phyloP scores from a whole-genome alignment of 2,888 invertebrate genomes.

The Rhingia rostrata region DNA sequence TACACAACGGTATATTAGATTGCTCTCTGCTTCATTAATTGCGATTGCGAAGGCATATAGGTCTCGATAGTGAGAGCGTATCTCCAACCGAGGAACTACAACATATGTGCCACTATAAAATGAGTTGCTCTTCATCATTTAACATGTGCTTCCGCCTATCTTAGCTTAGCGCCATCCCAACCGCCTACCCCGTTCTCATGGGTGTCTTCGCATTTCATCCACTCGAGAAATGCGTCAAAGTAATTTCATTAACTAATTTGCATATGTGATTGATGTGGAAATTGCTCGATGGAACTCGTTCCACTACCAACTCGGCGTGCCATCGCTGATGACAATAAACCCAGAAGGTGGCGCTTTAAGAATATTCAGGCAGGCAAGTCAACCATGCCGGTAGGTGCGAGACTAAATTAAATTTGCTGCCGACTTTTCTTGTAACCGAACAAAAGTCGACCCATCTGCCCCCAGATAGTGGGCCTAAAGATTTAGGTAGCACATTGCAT shows the following conservation, averaged over 20 bases:
- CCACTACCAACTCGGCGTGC: conserved; percentile 3
- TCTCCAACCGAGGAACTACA: conserved; percentile 1
- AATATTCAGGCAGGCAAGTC: conserved; percentile 32
- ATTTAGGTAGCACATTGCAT: conserved; percentile 72
- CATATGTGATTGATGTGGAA: conserved; percentile 74
- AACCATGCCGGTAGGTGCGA: conserved; percentile 40
- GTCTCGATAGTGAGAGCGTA: conserved; percentile 14
- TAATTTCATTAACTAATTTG: conserved; percentile 74
- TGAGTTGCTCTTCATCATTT: conserved; percentile 22
- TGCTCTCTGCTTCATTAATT: conserved; percentile 54
- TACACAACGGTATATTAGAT: neutral
- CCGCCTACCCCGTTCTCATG: neutral
- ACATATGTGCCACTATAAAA: neutral
- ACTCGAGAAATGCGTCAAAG: conserved; percentile 71
- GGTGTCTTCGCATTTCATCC: conserved; percentile 44
- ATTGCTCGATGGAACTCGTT: conserved; percentile 58
- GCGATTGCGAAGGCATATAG: conserved; percentile 14
- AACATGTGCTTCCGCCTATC: conserved; percentile 28
- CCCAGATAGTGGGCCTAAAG: conserved; percentile 42
- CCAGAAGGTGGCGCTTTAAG: conserved; percentile 26
- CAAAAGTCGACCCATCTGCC: conserved; percentile 46
- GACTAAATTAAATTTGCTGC: conserved; percentile 65
- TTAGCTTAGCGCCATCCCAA: neutral
- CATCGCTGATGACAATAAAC: conserved; percentile 7
- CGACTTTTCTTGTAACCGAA: conserved; percentile 64